Evolutionary conservation across 2,113 vertebrate species (phyloP), one percentile per base, ranked within the genome.

Genomic region (Nibea albiflora): DNA sequence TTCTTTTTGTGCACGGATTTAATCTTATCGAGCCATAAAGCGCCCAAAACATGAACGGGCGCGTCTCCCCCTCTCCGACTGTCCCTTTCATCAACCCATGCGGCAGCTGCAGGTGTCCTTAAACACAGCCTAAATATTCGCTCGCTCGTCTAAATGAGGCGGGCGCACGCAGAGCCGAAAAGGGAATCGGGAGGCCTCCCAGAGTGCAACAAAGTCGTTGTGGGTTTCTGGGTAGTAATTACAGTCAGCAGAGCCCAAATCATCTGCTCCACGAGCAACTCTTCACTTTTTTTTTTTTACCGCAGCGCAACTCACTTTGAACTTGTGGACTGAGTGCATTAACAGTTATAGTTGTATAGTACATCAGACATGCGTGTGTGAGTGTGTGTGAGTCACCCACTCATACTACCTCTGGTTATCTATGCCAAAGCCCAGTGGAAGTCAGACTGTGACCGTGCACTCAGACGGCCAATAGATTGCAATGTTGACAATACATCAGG

Each of bases 401-500:
- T 64, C 74, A 62, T 50, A 71, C 80, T 28, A 75, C 47, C n/a
- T 54, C 24, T 56, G 16, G 63, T 78, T 66, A 68, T 85, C 44
- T 74, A 57, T 65, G 57, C 71, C 20, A 69, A 46, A 81, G 72
- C 75, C 78, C 3, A 22, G 76, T 87, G 80, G 76, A 85, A 76
- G 86, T 76, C 78, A 70, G 80, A 70, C 47, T 80, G 69, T 73
- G 80, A 67, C 54, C 2, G 10, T 16, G 73, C 73, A 83, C 74
- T 92, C 75, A 63, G 77, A 87, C 28, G 22, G 54, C 72, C 76
- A 76, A 76, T 83, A 67, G 69, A 85, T 77, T 73, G 80, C 84
- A 39, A 76, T 81, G 88, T 86, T 89, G 89, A 86, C 87, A 89
- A 92, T 92, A 83, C 88, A 91, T 92, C 91, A 93, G 79, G 79